phyloP scores from a whole-genome alignment of 1,140 invertebrate species.

The Bilobella aurantiaca region DNA sequence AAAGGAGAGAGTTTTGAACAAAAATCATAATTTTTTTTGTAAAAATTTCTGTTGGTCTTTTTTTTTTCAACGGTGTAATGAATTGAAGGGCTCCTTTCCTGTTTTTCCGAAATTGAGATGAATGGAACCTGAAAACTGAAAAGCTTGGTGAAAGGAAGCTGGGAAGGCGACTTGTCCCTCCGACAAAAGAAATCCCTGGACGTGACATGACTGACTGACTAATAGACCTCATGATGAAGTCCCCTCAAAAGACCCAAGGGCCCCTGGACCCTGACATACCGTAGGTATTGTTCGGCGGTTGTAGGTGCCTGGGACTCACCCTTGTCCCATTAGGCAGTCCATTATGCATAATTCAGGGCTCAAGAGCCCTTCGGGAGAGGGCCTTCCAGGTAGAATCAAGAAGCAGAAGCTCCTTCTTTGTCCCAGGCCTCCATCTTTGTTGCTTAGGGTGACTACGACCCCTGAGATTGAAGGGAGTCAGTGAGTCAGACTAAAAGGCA shows the following conservation, averaged over 20 bases:
- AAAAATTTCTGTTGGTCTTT: no score
- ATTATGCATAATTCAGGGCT: slow-evolving; percentile 1
- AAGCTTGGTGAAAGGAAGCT: no score
- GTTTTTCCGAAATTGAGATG: not conserved
- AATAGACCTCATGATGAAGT: not conserved
- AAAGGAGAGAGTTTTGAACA: no score
- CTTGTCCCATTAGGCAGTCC: slow-evolving; percentile 2
- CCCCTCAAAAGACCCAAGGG: not conserved
- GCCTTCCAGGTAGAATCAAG: not conserved
- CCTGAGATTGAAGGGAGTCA: slow-evolving; percentile 1
- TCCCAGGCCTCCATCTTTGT: not conserved
- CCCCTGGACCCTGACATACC: slow-evolving; percentile 1
- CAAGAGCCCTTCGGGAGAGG: not conserved
- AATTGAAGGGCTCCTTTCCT: not conserved
- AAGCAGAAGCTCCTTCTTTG: not conserved
- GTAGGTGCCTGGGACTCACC: not conserved
- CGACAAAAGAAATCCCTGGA: not conserved
- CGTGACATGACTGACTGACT: slow-evolving; percentile 11
- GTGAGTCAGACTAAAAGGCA: slow-evolving; percentile 17
- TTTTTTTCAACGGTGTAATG: no score
- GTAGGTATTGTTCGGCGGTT: not conserved
- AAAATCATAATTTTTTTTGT: no score
- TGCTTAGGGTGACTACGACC: not conserved
- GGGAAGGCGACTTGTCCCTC: slow-evolving; percentile 11
- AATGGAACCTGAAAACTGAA: no score